Evolutionary conservation across 2,888 invertebrate genomes (phyloP), one percentile per base, ranked within the genome.

Genomic region (Pyrgus malvae): DNA sequence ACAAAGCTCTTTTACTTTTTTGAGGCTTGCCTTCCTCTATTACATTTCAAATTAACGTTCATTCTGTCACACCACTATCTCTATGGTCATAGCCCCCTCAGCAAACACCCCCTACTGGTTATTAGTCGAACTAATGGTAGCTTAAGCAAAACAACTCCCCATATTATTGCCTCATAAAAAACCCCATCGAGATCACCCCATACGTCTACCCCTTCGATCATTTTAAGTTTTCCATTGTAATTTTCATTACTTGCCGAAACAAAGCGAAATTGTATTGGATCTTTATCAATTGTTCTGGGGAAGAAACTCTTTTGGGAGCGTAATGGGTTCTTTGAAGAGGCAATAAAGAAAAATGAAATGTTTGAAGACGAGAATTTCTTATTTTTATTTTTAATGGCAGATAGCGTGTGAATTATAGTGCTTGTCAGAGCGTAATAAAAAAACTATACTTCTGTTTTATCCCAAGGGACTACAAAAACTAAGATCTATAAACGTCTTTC

Each of bases 61-160:
- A 16, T 27, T 48, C 37, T 48, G 8, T 38, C 2, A 4, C 6
- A 11, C 17, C 19, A 19, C n/a, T 45, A 25, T 11, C 27, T 45
- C 53, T 45, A 37, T 29, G 11, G 21, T 3, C 9, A 8, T 21
- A 19, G 9, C 38, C 44, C 53, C 45, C 45, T 53, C 27, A 45
- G 19, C 46, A 19, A 21, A 27, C 29, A 41, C 60, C 73, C 80
- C 74, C 73, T 69, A 67, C 57, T 66, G 68, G 74, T 80, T 84
- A 85, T 85, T 81, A 83, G 73, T 62, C 71, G 68, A 64, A 71
- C 76, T 85, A 87, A 87, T 83, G 80, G 77, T 66, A 74, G 83
- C 82, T 80, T 78, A 44, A 76, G 76, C 75, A 75, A 80, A 81
- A 79, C 76, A 82, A 53, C 53, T 53, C 53, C 53, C 53, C 44